Percentiles rank a stretch among this genome's conserved stretches.
These are phyloP conservation scores for Cyclophora albipunctata DNA, from an alignment of 2,888 invertebrate species.

Conservation along the genomic window DNA sequence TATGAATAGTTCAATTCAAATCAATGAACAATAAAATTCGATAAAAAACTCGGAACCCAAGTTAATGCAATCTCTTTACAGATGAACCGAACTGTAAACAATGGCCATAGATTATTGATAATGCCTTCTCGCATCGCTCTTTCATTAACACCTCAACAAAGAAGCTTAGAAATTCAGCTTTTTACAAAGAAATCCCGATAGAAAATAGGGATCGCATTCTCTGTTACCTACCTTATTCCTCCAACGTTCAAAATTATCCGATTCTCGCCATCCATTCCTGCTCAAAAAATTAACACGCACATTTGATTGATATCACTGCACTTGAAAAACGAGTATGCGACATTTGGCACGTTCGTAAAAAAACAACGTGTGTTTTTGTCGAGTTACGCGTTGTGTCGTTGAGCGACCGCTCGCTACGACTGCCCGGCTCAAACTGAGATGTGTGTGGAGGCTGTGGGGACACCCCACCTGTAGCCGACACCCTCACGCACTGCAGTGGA, in stretches of 20 bases:
- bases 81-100: no score
- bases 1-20: no score
- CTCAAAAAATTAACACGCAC: slow-evolving; percentile 29
- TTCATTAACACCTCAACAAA: slow-evolving; percentile 13
- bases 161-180: slow-evolving; percentile 7
- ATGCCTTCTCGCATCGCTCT: slow-evolving; percentile 2
- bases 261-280: slow-evolving; percentile 90
- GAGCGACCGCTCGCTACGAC: slow-evolving; percentile 35
- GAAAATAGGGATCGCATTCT: neutral
- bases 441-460: slow-evolving; percentile 23
- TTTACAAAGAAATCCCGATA: slow-evolving; percentile 1
- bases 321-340: slow-evolving; percentile 23
- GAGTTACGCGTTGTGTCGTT: slow-evolving; percentile 2
- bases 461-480: slow-evolving; percentile 68
- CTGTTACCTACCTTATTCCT: slow-evolving; percentile 81
- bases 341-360: neutral
- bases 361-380: slow-evolving; percentile 8
- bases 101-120: no score
- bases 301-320: slow-evolving; percentile 37
- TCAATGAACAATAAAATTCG: no score
- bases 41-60: no score
- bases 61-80: no score
- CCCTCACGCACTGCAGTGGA: slow-evolving; percentile 69
- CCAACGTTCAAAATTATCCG: slow-evolving; percentile 95
- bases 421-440: slow-evolving; percentile 34